These are phyloP conservation scores for Hedychridium roseum DNA, from an alignment of 2,888 invertebrate species.

Conservation along the genomic window DNA sequence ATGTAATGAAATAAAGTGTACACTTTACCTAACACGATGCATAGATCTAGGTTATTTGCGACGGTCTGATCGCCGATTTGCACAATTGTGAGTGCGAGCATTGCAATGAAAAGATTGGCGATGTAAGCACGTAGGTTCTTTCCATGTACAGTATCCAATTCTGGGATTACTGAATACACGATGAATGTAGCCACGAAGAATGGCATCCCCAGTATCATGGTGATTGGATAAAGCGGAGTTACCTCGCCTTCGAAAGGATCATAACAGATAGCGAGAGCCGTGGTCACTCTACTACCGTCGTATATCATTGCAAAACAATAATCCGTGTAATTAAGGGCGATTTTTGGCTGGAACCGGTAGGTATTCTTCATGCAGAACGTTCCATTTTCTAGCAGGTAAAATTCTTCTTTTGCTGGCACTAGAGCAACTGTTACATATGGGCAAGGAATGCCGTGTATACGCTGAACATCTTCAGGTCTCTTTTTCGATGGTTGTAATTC, in stretches of 20 bases:
- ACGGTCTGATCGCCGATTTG: neutral
- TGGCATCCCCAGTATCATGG: slow-evolving; percentile 40
- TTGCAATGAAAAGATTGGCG: slow-evolving; percentile 38
- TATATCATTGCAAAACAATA: slow-evolving; percentile 40
- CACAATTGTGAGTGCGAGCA: slow-evolving; percentile 41
- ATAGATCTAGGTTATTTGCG: slow-evolving; percentile 20
- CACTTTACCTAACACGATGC: slow-evolving; percentile 39
- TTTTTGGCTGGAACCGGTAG: neutral
- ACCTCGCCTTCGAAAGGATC: neutral
- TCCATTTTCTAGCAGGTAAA: slow-evolving; percentile 43
- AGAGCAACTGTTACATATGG: slow-evolving; percentile 29
- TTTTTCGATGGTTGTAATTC: slow-evolving; percentile 23
- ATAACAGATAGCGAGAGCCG: slow-evolving; percentile 21
- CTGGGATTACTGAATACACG: slow-evolving; percentile 49
- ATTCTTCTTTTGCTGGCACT: slow-evolving; percentile 28
- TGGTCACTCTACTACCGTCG: slow-evolving; percentile 9
- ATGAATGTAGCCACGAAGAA: slow-evolving; percentile 48
- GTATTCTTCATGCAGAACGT: slow-evolving; percentile 28
- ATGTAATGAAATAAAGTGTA: too few species aligned
- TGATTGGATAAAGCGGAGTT: slow-evolving; percentile 22
- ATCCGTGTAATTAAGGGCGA: slow-evolving; percentile 14
- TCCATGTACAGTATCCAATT: slow-evolving; percentile 55
- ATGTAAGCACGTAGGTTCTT: slow-evolving; percentile 49
- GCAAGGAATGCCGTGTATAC: slow-evolving; percentile 39
- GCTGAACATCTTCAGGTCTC: slow-evolving; percentile 19